Base-by-base conservation (phyloP, 2,797 vertebrate species). In the Hoplostethus atlanticus region DNA sequence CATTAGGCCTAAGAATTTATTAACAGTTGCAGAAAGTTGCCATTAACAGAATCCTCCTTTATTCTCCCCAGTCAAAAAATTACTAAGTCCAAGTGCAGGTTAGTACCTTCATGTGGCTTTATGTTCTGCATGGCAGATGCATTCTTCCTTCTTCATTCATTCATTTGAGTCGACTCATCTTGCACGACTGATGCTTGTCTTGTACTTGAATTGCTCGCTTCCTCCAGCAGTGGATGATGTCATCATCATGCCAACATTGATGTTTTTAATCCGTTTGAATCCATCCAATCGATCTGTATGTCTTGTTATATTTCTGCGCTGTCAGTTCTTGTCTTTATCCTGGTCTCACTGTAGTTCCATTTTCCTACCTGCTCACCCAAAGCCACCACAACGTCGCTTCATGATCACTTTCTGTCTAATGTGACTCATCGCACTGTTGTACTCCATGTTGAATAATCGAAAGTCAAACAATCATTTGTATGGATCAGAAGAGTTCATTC, bases 11-110 rank as follows among this genome's bases (percentile, higher is more conserved):
- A 52, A 7, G n/a, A 57, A 8, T 68, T 68, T 60, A 59, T 81
- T 71, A 71, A 84, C 85, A 82, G 51, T 42, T 77, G 3, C 28
- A 28, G 28, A 84, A 86, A 81, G 54, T 44, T 77, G 34, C 38
- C 48, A 65, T 42, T 77, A 85, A 81, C 73, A 59, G n/a, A 64
- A 47, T 82, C 86, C 70, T 87, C 59, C 92, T 91, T 90, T 78
- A 91, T 94, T 92, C 90, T 96, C 95, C 76, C 64, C 93, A 99
- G 97, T 96, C 96, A 97, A 94, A 96, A 97, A 92, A 96, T 98
- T 86, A 96, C 97, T 89, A 98, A 98, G 93, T 98, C 97, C 92
- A 98, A 98, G 87, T 97, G 95, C 97, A 99, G 98, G 97, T 99
- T 88, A 96, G 97, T 98, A 91, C 76, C 69, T 40, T 40, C 53